Conservation (phyloP, 1,140 invertebrate genomes). For the Contarinia nasturtii region DNA sequence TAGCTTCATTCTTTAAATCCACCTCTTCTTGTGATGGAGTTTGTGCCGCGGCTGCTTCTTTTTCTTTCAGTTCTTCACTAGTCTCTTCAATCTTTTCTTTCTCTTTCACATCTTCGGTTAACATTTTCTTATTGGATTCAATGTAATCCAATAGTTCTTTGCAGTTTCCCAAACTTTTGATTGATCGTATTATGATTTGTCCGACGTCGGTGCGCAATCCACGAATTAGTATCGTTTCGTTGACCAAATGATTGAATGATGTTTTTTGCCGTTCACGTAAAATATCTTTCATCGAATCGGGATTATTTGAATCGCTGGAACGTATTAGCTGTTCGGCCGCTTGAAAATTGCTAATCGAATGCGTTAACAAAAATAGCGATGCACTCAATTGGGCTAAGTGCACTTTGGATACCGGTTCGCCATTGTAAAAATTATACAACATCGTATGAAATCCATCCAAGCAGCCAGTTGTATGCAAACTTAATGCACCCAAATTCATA, state of each 20-base stretch:
- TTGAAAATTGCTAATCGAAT: not conserved
- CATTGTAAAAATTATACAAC: not conserved
- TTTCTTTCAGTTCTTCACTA: not conserved
- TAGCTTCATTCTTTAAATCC: not conserved
- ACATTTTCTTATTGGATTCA: not conserved
- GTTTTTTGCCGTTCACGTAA: not conserved
- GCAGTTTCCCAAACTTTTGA: not conserved
- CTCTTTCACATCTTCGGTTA: not conserved
- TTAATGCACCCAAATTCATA: not conserved
- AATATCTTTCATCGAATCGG: not conserved
- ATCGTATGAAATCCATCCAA: not conserved
- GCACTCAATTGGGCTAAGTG: not conserved
- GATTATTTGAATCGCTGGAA: not conserved
- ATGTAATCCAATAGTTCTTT: not conserved
- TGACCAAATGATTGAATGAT: not conserved
- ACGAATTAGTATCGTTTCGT: not conserved
- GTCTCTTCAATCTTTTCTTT: not conserved
- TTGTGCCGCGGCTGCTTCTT: not conserved
- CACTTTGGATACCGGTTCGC: not conserved
- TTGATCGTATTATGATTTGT: not conserved
- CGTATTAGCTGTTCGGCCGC: not conserved
- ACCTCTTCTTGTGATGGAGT: not conserved
- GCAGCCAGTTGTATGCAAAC: not conserved
- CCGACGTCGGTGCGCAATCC: not conserved
- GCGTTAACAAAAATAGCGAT: not conserved